Conservation (phyloP, 2,888 invertebrate genomes). For the Melanotus villosus region DNA sequence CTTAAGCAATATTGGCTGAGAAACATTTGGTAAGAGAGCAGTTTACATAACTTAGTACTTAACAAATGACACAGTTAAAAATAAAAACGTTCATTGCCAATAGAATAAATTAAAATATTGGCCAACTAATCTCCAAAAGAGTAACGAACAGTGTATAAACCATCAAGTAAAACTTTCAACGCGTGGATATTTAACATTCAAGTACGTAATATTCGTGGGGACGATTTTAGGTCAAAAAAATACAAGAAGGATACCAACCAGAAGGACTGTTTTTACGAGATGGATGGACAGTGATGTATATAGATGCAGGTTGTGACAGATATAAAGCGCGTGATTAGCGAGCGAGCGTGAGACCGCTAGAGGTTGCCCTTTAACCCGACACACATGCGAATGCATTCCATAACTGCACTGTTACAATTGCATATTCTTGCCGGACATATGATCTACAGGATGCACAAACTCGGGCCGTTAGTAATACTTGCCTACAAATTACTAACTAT, state of each 20-base stretch:
- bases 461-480: background rate
- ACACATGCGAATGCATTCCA: constrained; percentile 60
- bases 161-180: too few relatives aligned
- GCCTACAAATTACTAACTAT: constrained; percentile 2
- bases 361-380: constrained; percentile 59
- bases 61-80: too few relatives aligned
- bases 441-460: constrained; percentile 12
- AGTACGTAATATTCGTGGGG: constrained; percentile 12
- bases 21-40: too few relatives aligned
- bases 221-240: constrained; percentile 23
- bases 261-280: constrained; percentile 7
- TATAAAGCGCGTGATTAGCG: constrained; percentile 57
- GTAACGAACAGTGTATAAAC: too few relatives aligned
- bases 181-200: too few relatives aligned
- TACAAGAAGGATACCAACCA: constrained; percentile 23
- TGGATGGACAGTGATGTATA: constrained; percentile 22
- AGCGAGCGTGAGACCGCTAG: constrained; percentile 59
- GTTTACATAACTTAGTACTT: too few relatives aligned
- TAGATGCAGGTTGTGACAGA: constrained; percentile 55
- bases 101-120: too few relatives aligned
- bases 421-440: constrained; percentile 51
- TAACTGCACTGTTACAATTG: constrained; percentile 53
- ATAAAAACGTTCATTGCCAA: too few relatives aligned
- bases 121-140: too few relatives aligned
- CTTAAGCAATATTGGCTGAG: too few relatives aligned